These are phyloP conservation scores for Trachymyrmex septentrionalis DNA, from an alignment of 1,140 invertebrate species.

Conservation along the genomic window DNA sequence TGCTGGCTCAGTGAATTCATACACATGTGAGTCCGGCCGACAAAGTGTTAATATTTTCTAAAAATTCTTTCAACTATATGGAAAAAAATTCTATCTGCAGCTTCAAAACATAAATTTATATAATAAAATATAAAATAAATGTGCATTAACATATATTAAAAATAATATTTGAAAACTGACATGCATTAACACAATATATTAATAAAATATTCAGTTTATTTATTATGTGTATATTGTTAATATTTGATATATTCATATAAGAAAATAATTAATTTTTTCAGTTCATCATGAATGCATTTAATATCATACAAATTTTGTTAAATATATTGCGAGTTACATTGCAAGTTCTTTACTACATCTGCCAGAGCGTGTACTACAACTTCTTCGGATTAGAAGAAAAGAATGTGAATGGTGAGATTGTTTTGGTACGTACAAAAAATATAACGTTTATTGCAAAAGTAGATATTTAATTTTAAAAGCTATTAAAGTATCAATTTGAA, in stretches of 20 bases:
- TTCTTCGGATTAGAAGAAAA: constrained; percentile 87
- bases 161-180: neutral
- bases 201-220: neutral
- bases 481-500: neutral
- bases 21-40: no score
- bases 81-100: neutral
- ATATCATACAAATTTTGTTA: constrained; percentile 67
- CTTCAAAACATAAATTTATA: neutral
- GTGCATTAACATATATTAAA: neutral
- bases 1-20: no score
- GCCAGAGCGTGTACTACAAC: constrained; percentile 85
- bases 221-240: no score
- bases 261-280: constrained; percentile 41
- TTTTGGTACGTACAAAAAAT: constrained; percentile 86
- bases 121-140: neutral
- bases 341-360: constrained; percentile 82
- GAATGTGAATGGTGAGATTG: constrained; percentile 88
- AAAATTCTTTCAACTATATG: neutral
- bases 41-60: neutral
- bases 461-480: neutral
- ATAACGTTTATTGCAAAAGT: neutral
- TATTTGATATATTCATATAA: neutral
- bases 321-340: constrained; percentile 86
- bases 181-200: neutral
- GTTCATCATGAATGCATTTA: neutral